Conservation (phyloP, 2,113 vertebrate genomes). For the Macroglossus sobrinus region DNA sequence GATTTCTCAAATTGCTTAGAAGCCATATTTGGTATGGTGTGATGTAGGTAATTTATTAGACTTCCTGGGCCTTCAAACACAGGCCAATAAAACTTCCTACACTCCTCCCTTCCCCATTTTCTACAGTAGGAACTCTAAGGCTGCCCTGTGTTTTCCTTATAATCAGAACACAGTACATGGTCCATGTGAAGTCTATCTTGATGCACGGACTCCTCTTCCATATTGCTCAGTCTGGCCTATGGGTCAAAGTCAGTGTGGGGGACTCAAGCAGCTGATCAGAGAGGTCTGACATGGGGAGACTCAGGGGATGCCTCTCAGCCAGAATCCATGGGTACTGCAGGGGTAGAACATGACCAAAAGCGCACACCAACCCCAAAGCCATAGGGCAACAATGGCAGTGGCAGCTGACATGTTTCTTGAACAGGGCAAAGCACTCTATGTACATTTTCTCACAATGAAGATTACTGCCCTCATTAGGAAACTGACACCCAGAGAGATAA, state of each 20-base stretch:
- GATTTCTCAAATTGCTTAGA: background rate
- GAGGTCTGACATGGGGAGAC: background rate
- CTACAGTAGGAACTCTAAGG: background rate
- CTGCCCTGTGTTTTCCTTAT: background rate
- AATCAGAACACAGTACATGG: background rate
- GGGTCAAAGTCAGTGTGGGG: background rate
- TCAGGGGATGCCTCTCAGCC: background rate
- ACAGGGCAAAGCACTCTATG: no score
- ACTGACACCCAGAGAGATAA: background rate
- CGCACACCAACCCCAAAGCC: background rate
- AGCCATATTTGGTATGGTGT: background rate
- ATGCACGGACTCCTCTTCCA: background rate
- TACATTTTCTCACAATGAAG: background rate
- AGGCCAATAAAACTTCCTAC: background rate
- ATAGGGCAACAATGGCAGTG: no score
- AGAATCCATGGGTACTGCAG: background rate
- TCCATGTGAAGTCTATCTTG: accelerated
- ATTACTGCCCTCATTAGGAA: background rate
- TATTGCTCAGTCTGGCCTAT: background rate
- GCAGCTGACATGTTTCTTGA: no score
- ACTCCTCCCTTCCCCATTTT: background rate
- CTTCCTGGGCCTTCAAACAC: background rate
- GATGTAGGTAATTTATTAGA: background rate
- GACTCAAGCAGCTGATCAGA: background rate
- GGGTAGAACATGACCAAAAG: background rate